Evolutionary conservation across 2,888 invertebrate species (phyloP).

Genomic region (Nephrocerus scutellatus): DNA sequence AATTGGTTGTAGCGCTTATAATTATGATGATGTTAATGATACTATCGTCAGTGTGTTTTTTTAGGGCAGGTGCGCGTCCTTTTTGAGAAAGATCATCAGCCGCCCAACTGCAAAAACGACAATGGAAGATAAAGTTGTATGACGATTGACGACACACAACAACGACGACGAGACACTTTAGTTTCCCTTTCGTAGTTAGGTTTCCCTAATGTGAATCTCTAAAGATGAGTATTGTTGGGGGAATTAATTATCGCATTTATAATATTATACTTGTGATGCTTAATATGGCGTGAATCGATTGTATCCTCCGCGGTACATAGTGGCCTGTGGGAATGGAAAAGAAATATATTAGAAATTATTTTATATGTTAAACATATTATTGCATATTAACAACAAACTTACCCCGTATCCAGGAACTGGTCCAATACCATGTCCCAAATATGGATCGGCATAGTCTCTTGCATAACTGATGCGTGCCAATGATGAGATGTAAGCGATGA

Average conservation of each 20-base stretch:
- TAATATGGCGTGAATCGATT: slow-evolving; percentile 92
- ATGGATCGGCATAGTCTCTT: slow-evolving; percentile 88
- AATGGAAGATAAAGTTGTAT: too few relatives aligned
- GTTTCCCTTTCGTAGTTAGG: slow-evolving; percentile 32
- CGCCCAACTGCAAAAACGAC: too few relatives aligned
- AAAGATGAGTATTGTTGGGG: slow-evolving; percentile 29
- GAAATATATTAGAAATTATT: slow-evolving; percentile 5
- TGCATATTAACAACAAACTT: slow-evolving; percentile 44
- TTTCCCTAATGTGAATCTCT: slow-evolving; percentile 24
- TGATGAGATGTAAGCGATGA: neutral
- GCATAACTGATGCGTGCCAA: slow-evolving; percentile 58
- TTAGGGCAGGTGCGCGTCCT: too few relatives aligned
- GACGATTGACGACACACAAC: too few relatives aligned
- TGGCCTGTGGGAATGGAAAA: slow-evolving; percentile 59
- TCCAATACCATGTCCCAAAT: slow-evolving; percentile 91
- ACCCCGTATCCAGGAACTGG: slow-evolving; percentile 97
- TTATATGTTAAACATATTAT: slow-evolving; percentile 1
- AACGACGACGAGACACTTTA: too few relatives aligned
- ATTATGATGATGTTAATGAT: too few relatives aligned
- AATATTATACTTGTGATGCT: too few relatives aligned
- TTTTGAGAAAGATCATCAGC: too few relatives aligned
- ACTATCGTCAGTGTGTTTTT: too few relatives aligned
- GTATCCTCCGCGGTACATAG: slow-evolving; percentile 89
- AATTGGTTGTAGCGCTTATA: too few relatives aligned
- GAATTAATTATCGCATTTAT: too few relatives aligned